phyloP scores from a whole-genome alignment of 1,140 invertebrate genomes.

The Potamilus streckersoni region DNA sequence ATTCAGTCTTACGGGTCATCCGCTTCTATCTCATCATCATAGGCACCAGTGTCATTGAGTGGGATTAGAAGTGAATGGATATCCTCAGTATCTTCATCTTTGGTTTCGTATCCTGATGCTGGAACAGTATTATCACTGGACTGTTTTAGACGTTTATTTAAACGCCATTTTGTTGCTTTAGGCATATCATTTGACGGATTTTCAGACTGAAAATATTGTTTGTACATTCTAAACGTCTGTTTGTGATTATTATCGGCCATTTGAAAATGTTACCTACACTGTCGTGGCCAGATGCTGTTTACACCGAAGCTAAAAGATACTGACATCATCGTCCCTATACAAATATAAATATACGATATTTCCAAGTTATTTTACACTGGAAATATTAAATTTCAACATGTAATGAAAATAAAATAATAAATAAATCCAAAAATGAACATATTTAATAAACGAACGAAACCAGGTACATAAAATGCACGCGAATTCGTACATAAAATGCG shows the following conservation, averaged over 20 bases:
- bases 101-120: too few species aligned
- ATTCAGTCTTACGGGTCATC: too few species aligned
- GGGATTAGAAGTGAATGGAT: too few species aligned
- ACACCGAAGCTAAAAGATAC: background rate
- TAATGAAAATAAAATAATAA: too few species aligned
- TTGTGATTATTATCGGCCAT: too few species aligned
- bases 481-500: background rate
- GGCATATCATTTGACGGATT: constrained; percentile 7
- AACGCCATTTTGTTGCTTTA: constrained; percentile 16
- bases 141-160: constrained; percentile 3
- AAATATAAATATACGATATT: constrained; percentile 3
- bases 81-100: too few species aligned
- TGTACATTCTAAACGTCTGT: background rate
- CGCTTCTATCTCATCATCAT: too few species aligned
- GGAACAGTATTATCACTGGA: too few species aligned
- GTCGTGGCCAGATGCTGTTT: background rate
- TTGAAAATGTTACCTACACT: background rate
- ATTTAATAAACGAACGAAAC: background rate
- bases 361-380: background rate
- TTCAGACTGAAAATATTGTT: constrained; percentile 7
- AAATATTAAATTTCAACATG: too few species aligned
- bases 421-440: too few species aligned
- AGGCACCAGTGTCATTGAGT: too few species aligned
- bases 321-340: background rate
- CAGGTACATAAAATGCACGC: background rate